These are phyloP conservation scores for Zonotrichia albicollis DNA, from an alignment of 2,797 vertebrate species.

Conservation along the genomic window DNA sequence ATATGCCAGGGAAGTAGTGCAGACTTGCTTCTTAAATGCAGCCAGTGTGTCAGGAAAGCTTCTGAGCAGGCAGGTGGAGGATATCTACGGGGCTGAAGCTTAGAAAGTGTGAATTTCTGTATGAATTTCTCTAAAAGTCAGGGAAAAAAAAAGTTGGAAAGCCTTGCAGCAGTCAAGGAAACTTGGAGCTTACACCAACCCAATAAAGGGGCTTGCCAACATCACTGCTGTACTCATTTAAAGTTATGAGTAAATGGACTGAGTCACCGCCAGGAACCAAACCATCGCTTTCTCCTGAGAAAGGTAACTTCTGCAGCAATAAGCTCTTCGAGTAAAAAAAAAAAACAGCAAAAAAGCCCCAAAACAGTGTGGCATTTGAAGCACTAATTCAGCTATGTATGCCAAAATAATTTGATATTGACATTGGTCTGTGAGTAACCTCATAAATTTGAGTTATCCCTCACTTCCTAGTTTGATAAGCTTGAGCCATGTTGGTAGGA, in stretches of 20 bases:
- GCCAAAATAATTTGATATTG: background rate
- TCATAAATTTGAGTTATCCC: background rate
- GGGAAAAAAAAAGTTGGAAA: conserved; percentile 41
- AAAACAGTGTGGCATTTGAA: conserved; percentile 25
- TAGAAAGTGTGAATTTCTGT: conserved; percentile 64
- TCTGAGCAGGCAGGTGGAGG: conserved; percentile 35
- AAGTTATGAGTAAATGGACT: conserved; percentile 65
- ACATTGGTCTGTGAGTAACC: background rate
- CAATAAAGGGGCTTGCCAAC: conserved; percentile 62
- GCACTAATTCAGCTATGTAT: background rate
- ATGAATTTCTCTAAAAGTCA: conserved; percentile 48
- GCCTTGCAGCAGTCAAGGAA: conserved; percentile 64
- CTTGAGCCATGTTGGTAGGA: conserved; percentile 10
- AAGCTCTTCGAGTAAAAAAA: background rate
- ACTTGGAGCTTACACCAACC: conserved; percentile 43
- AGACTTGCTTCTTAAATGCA: background rate
- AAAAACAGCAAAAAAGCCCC: background rate
- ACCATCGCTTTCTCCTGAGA: conserved; percentile 40
- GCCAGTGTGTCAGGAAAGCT: background rate
- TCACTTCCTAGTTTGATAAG: conserved; percentile 43
- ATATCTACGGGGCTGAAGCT: conserved; percentile 37
- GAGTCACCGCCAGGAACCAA: conserved; percentile 53
- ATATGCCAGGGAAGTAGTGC: background rate
- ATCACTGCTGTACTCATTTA: conserved; percentile 63
- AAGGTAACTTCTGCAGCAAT: conserved; percentile 48